Base-by-base conservation (phyloP, 2,113 vertebrate genomes). In the Hypomesus transpacificus region DNA sequence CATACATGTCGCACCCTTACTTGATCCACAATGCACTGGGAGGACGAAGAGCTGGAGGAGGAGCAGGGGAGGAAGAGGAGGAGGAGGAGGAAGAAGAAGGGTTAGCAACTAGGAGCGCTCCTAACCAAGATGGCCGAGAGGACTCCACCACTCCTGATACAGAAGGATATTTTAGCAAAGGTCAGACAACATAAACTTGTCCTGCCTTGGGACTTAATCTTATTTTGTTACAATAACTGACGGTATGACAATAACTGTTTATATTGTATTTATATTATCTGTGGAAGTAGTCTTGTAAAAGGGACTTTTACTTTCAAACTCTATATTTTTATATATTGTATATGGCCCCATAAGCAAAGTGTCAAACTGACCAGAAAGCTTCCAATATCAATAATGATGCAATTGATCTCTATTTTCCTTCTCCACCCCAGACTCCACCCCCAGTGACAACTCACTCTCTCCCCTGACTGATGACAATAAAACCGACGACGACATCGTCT, bases 91-190 rank as follows among this genome's bases (percentile, higher is more conserved):
- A 94, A 75, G 93, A 93, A 87, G 92, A 90, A 93, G 92, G 94
- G 88, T 93, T 89, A 92, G 95, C 94, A 93, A n/a, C n/a, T n/a
- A n/a, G 93, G 98, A 98, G 95, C 96, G 95, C 95, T 95, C 95
- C 95, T 83, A 86, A 85, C 63, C 83, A 93, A 73, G 93, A 95
- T 68, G 84, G 88, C 89, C 91, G 89, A 85, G 91, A 88, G 60
- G 94, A 95, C 0, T 94, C 94, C 85, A 92, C 79, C 7, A 93
- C 82, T 21, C 92, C 91, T 73, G 53, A 91, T 39, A 24, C 81
- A 64, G 95, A 98, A 0, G 95, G 97, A 83, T 91, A 91, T 87
- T 94, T 90, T 3, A 89, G 93, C 84, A 98, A 95, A 96, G 97
- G 97, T 98, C 1, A 63, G 61, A 9, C 9, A 46, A 46, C 39